A percentile compares a stretch with the other conserved stretches of the same genome.
These are phyloP conservation scores for Etheostoma cragini DNA, from an alignment of 2,113 vertebrate species.

Conservation along the genomic window DNA sequence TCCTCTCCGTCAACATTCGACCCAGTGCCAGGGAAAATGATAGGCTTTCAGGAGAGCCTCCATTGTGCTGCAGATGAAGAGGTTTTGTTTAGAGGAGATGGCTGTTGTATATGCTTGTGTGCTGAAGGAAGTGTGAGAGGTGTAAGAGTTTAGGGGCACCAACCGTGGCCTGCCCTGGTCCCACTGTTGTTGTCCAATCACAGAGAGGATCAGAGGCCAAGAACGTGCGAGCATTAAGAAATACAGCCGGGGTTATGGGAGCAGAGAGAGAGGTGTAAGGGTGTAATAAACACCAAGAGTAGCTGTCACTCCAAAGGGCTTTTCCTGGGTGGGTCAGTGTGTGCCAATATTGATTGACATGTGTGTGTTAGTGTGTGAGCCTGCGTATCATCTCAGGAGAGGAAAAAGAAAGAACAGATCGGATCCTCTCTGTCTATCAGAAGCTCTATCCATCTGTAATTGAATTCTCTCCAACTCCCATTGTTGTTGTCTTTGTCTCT, in stretches of 20 bases:
- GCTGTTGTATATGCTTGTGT: conserved; percentile 28
- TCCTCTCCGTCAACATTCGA: conserved; percentile 58
- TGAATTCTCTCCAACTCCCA: conserved; percentile 71
- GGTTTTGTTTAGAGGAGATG: conserved; percentile 94
- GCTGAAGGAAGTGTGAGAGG: conserved; percentile 24
- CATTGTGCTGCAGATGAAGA: conserved; percentile 99
- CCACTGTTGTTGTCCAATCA: conserved; percentile 75
- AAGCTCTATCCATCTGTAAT: conserved; percentile 72
- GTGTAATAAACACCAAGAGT: conserved; percentile 70
- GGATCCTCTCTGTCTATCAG: conserved; percentile 73
- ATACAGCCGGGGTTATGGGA: conserved; percentile 83
- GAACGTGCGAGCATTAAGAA: conserved; percentile 85
- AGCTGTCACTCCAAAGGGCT: conserved; percentile 98
- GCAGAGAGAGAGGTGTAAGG: conserved; percentile 57
- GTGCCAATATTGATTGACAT: conserved; percentile 95
- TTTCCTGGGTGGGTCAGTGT: conserved; percentile 95
- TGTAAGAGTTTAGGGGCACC: conserved; percentile 43
- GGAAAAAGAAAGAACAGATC: conserved; percentile 53
- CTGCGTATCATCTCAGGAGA: conserved; percentile 54
- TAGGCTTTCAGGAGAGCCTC: conserved; percentile 97
- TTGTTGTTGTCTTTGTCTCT: conserved; percentile 75
- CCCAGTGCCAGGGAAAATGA: conserved; percentile 96
- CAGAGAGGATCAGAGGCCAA: conserved; percentile 68
- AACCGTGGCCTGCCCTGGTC: conserved; percentile 38
- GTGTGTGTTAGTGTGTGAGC: conserved; percentile 72